Conservation (phyloP, 2,888 invertebrate genomes). For the Xylota segnis region DNA sequence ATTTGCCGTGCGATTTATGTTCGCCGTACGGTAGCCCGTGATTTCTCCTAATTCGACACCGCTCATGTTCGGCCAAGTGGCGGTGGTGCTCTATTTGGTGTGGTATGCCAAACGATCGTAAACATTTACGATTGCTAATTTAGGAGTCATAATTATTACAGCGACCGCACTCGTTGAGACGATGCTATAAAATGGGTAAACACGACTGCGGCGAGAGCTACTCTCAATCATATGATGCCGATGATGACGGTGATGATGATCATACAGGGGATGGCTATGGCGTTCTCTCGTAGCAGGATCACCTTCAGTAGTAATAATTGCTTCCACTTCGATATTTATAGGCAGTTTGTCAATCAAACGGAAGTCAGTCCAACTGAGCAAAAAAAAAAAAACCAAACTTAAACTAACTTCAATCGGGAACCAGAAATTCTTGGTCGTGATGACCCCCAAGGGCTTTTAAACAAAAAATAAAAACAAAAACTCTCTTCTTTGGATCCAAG, state of each 20-base stretch:
- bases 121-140: constrained; percentile 76
- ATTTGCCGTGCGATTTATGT: constrained; percentile 68
- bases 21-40: constrained; percentile 68
- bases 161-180: constrained; percentile 59
- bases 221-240: constrained; percentile 40
- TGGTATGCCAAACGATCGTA: constrained; percentile 70
- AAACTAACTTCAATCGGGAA: constrained; percentile 26
- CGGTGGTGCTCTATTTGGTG: constrained; percentile 68
- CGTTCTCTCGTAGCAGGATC: constrained; percentile 41
- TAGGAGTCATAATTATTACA: constrained; percentile 73
- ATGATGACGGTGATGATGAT: constrained; percentile 40
- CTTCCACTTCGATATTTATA: constrained; percentile 43
- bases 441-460: constrained; percentile 62
- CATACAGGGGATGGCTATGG: constrained; percentile 30
- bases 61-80: constrained; percentile 47
- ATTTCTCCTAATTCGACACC: constrained; percentile 75
- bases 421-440: constrained; percentile 61
- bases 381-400: not conserved
- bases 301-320: constrained; percentile 42
- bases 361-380: constrained; percentile 49
- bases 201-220: constrained; percentile 28
- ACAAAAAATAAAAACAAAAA: constrained; percentile 13
- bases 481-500: constrained; percentile 56
- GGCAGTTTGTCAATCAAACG: constrained; percentile 72
- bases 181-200: constrained; percentile 58